phyloP scores from a whole-genome alignment of 2,888 invertebrate species.

The Pemphredon lugubris region DNA sequence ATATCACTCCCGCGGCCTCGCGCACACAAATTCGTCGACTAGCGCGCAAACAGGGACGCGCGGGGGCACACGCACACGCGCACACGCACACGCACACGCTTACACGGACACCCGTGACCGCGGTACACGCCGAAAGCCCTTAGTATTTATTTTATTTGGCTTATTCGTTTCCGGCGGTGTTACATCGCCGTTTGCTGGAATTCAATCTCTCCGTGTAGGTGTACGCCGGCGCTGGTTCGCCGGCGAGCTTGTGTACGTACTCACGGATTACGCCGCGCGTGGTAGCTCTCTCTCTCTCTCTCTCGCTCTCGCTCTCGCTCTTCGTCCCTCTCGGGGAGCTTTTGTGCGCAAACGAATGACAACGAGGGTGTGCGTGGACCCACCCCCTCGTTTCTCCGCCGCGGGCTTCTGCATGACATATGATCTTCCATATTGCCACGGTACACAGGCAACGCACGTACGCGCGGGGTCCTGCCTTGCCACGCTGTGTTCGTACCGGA shows the following conservation, averaged over 20 bases:
- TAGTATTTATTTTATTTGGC: conserved; percentile 76
- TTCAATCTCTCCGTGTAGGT: conserved; percentile 70
- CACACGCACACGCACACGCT: conserved; percentile 1
- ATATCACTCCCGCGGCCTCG: conserved; percentile 40
- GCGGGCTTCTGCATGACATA: conserved; percentile 76
- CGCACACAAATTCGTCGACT: conserved; percentile 47
- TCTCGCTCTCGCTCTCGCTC: not conserved
- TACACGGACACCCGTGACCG: conserved; percentile 27
- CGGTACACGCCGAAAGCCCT: conserved; percentile 59
- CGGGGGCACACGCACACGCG: conserved; percentile 5
- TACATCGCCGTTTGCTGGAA: conserved; percentile 71
- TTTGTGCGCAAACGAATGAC: conserved; percentile 59
- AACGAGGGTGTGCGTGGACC: conserved; percentile 47
- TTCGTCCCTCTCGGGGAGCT: conserved; percentile 18
- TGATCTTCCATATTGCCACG: conserved; percentile 80
- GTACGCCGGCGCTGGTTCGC: conserved; percentile 19
- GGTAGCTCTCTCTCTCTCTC: not conserved
- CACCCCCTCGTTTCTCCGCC: conserved; percentile 27
- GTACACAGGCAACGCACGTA: conserved; percentile 61
- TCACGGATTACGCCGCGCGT: conserved; percentile 30
- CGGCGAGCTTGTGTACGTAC: conserved; percentile 14
- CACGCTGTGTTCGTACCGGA: not conserved
- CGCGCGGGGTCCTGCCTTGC: conserved; percentile 8
- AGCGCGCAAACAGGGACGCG: conserved; percentile 44
- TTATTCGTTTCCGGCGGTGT: conserved; percentile 74